A percentile compares a stretch with the other conserved stretches of the same genome.
Conservation (phyloP, 37 sponge, comb jelly and placozoan species). For the Tethya wilhelma region DNA sequence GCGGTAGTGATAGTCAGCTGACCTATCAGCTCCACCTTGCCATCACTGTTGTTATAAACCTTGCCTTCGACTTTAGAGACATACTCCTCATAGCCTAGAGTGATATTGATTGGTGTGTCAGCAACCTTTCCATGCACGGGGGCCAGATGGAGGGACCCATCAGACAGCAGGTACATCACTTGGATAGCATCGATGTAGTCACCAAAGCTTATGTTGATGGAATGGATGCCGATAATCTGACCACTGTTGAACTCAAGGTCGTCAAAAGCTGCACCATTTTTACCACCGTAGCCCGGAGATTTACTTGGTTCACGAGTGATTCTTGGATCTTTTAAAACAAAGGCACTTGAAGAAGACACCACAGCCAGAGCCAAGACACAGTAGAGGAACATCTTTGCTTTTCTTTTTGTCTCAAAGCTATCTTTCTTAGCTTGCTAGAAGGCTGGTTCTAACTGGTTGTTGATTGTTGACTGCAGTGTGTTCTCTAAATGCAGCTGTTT, state of each 20-base stretch:
- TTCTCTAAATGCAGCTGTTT: too few species aligned
- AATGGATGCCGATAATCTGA: slow-evolving; percentile 6
- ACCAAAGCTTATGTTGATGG: slow-evolving; percentile 11
- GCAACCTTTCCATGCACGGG: neutral
- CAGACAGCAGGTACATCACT: slow-evolving; percentile 7
- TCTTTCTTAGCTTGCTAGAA: too few species aligned
- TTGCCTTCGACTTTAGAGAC: slow-evolving; percentile 21
- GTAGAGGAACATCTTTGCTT: too few species aligned
- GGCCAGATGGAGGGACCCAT: neutral
- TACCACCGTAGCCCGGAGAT: neutral
- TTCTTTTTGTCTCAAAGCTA: too few species aligned
- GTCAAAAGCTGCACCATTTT: neutral
- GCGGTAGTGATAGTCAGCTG: slow-evolving; percentile 11
- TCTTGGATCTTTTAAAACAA: too few species aligned
- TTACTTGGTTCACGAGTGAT: neutral
- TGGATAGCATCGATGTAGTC: slow-evolving; percentile 19
- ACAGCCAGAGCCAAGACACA: too few species aligned
- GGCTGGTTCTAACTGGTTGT: too few species aligned
- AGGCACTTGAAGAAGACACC: too few species aligned
- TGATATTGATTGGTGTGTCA: slow-evolving; percentile 1
- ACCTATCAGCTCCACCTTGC: slow-evolving; percentile 4
- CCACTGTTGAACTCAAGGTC: neutral
- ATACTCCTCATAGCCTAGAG: slow-evolving; percentile 1
- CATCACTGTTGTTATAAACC: neutral
- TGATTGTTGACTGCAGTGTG: too few species aligned